Percentiles rank a stretch among this genome's conserved stretches.
These are phyloP conservation scores for Gambusia affinis DNA, from an alignment of 2,113 vertebrate species.

Conservation along the genomic window DNA sequence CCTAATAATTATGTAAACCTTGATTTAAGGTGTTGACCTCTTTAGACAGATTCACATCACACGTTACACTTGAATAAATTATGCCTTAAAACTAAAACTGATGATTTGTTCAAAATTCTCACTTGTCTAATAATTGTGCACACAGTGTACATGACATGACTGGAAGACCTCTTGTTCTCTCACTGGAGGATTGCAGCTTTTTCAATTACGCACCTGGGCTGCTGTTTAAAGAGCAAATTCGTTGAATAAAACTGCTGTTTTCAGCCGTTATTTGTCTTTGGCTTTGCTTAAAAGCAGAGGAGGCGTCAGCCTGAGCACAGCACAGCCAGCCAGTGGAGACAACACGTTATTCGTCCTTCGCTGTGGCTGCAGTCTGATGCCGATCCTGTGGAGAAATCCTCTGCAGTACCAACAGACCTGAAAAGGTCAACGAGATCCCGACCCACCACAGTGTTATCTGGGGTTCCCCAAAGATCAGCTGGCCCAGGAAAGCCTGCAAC, in stretches of 20 bases:
- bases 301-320: slow-evolving; percentile 6
- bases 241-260: neutral
- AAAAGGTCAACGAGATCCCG: slow-evolving; percentile 87
- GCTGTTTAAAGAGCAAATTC: neutral
- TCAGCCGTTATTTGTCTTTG: slow-evolving; percentile 19
- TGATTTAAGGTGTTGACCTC: too few species aligned
- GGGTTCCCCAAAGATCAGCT: slow-evolving; percentile 87
- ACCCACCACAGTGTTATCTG: slow-evolving; percentile 90
- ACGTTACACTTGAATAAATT: too few species aligned
- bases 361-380: slow-evolving; percentile 35
- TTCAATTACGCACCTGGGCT: neutral
- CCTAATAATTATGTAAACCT: too few species aligned
- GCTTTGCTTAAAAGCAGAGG: slow-evolving; percentile 27
- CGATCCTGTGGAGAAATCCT: slow-evolving; percentile 68
- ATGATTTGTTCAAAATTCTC: too few species aligned
- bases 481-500: slow-evolving; percentile 88
- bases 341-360: slow-evolving; percentile 62
- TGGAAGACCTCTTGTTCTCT: neutral
- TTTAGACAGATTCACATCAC: too few species aligned
- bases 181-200: neutral
- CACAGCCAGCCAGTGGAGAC: slow-evolving; percentile 46
- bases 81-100: too few species aligned
- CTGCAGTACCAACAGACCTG: slow-evolving; percentile 88
- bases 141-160: neutral
- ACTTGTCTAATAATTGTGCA: too few species aligned